phyloP scores from a whole-genome alignment of 2,888 invertebrate genomes.

The Erebia epiphron region DNA sequence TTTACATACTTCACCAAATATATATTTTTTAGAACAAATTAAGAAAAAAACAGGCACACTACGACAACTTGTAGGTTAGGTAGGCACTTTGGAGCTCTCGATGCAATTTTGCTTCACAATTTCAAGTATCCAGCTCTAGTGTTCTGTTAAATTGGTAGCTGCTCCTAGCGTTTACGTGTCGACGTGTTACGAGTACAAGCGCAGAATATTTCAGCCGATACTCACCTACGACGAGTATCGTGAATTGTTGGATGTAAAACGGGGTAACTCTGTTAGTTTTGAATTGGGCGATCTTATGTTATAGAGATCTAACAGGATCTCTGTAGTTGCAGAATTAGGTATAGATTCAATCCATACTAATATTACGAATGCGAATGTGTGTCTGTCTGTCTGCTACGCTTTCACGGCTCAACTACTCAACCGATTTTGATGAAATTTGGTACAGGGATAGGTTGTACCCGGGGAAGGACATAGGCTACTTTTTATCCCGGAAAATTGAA shows the following conservation, averaged over 20 bases:
- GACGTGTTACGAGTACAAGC: conserved; percentile 42
- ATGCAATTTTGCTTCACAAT: conserved; percentile 41
- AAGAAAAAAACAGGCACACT: background rate
- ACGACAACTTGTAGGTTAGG: background rate
- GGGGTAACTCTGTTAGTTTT: background rate
- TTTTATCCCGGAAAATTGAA: too few relatives aligned
- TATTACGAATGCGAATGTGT: too few relatives aligned
- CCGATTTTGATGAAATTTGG: too few relatives aligned
- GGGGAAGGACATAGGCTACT: too few relatives aligned
- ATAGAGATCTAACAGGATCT: background rate
- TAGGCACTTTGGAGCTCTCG: conserved; percentile 2
- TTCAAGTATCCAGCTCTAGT: conserved; percentile 45
- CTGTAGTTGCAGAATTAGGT: too few relatives aligned
- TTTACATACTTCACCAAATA: too few relatives aligned
- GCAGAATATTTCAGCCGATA: conserved; percentile 34
- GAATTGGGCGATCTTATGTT: background rate
- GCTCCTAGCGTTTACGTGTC: conserved; percentile 37
- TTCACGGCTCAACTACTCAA: too few relatives aligned
- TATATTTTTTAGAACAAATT: background rate
- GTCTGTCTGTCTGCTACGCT: too few relatives aligned
- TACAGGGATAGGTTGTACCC: too few relatives aligned
- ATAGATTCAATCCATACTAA: too few relatives aligned
- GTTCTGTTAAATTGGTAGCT: conserved; percentile 56
- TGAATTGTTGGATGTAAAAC: conserved; percentile 22
- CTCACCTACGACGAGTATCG: conserved; percentile 10